These are phyloP conservation scores for Trichonephila inaurata DNA, from an alignment of 1,140 invertebrate genomes.

Conservation along the genomic window DNA sequence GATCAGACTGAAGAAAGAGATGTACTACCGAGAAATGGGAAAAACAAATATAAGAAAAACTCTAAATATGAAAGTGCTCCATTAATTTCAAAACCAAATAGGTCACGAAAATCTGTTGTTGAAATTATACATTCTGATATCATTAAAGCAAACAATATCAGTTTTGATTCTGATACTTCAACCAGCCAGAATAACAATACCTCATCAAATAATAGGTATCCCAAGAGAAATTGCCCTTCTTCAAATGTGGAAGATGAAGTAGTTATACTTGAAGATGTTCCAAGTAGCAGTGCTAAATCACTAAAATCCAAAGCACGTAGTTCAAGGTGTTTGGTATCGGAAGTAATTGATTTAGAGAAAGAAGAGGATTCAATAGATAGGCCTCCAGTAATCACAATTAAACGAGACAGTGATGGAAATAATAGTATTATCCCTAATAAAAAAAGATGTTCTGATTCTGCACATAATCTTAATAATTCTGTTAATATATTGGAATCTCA, in stretches of 20 bases:
- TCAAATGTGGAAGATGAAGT: neutral
- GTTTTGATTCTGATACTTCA: neutral
- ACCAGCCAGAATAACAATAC: too few relatives aligned
- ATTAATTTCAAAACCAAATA: too few relatives aligned
- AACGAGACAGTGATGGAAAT: neutral
- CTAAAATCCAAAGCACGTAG: neutral
- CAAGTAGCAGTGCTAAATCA: neutral
- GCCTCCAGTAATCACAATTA: neutral
- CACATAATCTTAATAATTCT: neutral
- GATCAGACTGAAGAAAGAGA: neutral
- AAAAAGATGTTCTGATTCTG: neutral
- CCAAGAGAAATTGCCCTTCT: neutral
- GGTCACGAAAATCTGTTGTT: too few relatives aligned
- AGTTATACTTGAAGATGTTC: neutral
- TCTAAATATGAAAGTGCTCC: neutral
- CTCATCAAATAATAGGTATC: neutral
- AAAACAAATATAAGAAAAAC: neutral
- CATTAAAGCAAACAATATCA: neutral
- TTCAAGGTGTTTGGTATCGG: neutral
- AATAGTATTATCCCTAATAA: neutral
- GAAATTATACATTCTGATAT: too few relatives aligned
- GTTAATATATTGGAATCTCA: neutral
- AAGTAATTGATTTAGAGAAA: neutral
- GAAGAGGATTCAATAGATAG: neutral
- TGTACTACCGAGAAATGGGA: neutral